These are phyloP conservation scores for Neosilurus hyrtlii DNA, from an alignment of 2,797 vertebrate species.

Conservation along the genomic window DNA sequence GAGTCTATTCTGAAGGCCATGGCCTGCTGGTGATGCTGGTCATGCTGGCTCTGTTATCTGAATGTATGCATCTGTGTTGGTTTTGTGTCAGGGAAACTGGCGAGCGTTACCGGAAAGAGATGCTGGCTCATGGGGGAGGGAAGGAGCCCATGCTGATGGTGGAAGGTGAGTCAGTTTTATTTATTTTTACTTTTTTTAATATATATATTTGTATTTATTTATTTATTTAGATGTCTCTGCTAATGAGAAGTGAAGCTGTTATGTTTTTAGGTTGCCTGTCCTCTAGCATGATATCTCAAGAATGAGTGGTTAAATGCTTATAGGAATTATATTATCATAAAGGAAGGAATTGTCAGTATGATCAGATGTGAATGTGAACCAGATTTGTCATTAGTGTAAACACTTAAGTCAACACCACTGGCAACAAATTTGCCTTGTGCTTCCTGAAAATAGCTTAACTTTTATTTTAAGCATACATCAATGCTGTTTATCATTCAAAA, in stretches of 20 bases:
- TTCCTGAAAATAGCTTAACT: not conserved
- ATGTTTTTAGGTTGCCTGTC: not conserved
- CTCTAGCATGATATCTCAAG: not conserved
- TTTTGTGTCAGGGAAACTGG: slow-evolving; percentile 81
- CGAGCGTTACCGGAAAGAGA: slow-evolving; percentile 91
- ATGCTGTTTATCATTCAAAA: not conserved
- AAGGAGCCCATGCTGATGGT: slow-evolving; percentile 94
- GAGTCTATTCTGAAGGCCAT: slow-evolving; percentile 28
- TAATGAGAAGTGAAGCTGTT: not conserved
- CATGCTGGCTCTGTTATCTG: slow-evolving; percentile 40
- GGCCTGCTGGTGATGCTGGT: slow-evolving; percentile 39
- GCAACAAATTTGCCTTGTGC: not conserved
- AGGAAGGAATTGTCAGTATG: not conserved
- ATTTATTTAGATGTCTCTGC: not conserved
- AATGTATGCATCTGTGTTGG: slow-evolving; percentile 15
- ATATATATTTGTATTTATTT: too few species aligned
- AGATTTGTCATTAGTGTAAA: not conserved
- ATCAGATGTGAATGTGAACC: too few species aligned
- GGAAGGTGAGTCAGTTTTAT: slow-evolving; percentile 78
- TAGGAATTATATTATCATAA: not conserved
- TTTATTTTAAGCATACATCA: not conserved
- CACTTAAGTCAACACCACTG: not conserved
- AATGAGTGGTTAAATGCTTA: not conserved
- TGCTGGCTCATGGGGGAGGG: slow-evolving; percentile 92
- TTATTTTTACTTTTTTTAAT: not conserved